These are phyloP conservation scores for Oceanodroma leucorhoa DNA, from an alignment of 2,797 vertebrate species.

Conservation along the genomic window DNA sequence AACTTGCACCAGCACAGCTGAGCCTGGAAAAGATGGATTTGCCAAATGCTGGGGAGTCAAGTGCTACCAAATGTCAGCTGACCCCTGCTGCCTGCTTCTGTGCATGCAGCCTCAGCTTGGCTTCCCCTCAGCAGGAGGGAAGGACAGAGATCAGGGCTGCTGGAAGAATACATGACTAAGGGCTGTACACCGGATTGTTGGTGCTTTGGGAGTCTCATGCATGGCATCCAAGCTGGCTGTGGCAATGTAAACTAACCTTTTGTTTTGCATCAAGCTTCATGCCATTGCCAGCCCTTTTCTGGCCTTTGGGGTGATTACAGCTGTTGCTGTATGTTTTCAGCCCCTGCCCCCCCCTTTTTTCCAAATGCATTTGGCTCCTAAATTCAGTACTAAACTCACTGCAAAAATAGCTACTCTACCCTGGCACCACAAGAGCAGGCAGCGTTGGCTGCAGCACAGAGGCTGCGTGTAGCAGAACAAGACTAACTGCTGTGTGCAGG, in stretches of 20 bases:
- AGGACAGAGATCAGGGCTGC: background rate
- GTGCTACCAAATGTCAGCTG: background rate
- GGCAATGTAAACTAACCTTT: background rate
- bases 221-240: background rate
- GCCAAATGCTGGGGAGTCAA: background rate
- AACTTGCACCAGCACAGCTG: background rate
- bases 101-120: background rate
- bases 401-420: background rate
- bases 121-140: background rate
- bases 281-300: background rate
- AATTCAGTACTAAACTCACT: background rate
- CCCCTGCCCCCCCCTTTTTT: fast-evolving
- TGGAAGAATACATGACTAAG: background rate
- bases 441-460: background rate
- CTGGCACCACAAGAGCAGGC: too few relatives aligned
- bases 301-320: background rate
- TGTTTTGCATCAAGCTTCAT: background rate
- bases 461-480: background rate
- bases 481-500: too few relatives aligned
- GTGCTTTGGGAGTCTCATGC: background rate
- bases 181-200: fast-evolving
- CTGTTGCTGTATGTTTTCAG: background rate
- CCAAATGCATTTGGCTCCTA: background rate
- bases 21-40: background rate
- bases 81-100: background rate